Percentiles rank a stretch among this genome's conserved stretches.
Evolutionary conservation across 2,888 invertebrate genomes (phyloP).

Genomic region (Tipula lateralis): DNA sequence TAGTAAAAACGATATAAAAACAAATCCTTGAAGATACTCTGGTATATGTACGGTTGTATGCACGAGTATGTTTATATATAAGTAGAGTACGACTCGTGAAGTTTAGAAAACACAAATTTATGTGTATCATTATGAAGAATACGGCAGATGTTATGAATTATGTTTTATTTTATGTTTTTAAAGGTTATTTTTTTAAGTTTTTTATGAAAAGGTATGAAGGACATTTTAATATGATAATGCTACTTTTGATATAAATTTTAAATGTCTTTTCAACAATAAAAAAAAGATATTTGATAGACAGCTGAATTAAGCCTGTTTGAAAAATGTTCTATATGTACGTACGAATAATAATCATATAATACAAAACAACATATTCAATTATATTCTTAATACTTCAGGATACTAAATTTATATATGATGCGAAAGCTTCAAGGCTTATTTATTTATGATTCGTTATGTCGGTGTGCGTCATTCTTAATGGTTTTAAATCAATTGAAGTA

Average conservation of each 20-base stretch:
- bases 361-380: neutral
- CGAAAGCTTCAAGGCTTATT: too few relatives aligned
- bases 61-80: too few relatives aligned
- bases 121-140: neutral
- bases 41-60: neutral
- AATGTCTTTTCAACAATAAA: conserved; percentile 19
- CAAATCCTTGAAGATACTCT: neutral
- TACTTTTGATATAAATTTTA: conserved; percentile 11
- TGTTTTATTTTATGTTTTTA: neutral
- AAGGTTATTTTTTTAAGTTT: neutral
- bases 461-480: too few relatives aligned
- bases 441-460: too few relatives aligned
- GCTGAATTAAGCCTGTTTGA: neutral
- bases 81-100: neutral
- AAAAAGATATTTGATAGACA: neutral
- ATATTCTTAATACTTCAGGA: neutral
- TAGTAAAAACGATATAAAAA: neutral
- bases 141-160: neutral
- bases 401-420: neutral
- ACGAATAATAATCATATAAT: neutral
- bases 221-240: conserved; percentile 19
- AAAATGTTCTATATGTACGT: neutral
- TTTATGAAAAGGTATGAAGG: neutral
- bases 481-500: too few relatives aligned
- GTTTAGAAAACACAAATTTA: neutral